These are phyloP conservation scores for Caenorhabditis inopinata DNA, from an alignment of 1,140 invertebrate genomes.

Conservation along the genomic window DNA sequence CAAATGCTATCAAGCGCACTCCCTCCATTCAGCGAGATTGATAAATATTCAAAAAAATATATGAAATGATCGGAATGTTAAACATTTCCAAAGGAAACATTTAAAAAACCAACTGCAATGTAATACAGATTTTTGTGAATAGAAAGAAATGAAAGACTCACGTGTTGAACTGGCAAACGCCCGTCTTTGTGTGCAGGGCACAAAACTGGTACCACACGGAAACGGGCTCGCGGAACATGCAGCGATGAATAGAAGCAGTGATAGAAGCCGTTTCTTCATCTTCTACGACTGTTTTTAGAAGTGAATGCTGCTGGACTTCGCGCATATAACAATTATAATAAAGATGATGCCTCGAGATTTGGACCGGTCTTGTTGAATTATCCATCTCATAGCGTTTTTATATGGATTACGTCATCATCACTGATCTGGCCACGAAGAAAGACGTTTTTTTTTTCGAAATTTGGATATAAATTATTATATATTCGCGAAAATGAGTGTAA, in stretches of 20 bases:
- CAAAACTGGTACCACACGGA: slow-evolving; percentile 59
- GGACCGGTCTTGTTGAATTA: slow-evolving; percentile 24
- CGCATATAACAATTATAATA: slow-evolving; percentile 32
- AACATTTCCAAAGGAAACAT: neutral
- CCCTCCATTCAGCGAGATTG: no score
- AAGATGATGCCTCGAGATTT: slow-evolving; percentile 29
- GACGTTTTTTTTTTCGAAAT: no score
- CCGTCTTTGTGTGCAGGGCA: slow-evolving; percentile 50
- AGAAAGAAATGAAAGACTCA: neutral
- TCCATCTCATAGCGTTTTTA: slow-evolving; percentile 7
- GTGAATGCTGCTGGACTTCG: neutral
- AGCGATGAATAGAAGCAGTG: neutral
- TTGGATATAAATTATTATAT: no score
- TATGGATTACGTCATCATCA: slow-evolving; percentile 16
- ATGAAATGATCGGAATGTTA: no score
- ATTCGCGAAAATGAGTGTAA: no score
- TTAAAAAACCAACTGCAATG: neutral
- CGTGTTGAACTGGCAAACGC: slow-evolving; percentile 40
- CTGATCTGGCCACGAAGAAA: no score
- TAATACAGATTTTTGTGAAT: neutral
- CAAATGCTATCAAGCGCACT: no score
- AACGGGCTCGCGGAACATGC: slow-evolving; percentile 49
- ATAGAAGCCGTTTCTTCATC: neutral
- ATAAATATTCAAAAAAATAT: no score
- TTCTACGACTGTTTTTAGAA: slow-evolving; percentile 1